Percentiles rank a stretch among this genome's conserved stretches.
Conservation (phyloP, 1,140 invertebrate species). For the Macrosteles quadrilineatus region DNA sequence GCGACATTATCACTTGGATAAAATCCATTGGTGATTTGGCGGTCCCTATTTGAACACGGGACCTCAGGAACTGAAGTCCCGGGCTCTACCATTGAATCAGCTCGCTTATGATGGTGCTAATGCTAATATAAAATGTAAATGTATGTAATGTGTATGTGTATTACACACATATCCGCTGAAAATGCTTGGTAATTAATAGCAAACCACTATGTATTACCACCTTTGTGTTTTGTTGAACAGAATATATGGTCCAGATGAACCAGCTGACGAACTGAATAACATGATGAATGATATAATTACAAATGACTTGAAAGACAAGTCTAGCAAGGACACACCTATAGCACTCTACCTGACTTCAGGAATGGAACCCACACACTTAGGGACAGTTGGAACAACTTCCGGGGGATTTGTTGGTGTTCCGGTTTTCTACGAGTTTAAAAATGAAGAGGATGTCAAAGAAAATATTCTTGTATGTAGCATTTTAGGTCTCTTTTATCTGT, state of each 20-base stretch:
- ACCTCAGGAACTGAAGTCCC: too few relatives aligned
- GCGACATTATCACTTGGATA: background rate
- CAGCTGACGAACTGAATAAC: constrained; percentile 18
- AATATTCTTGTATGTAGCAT: constrained; percentile 26
- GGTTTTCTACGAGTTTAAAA: constrained; percentile 11
- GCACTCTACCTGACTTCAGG: constrained; percentile 12
- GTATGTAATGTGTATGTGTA: too few relatives aligned
- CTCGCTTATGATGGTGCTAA: too few relatives aligned
- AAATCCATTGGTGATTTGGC: background rate
- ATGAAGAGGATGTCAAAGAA: constrained; percentile 12
- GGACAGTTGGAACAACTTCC: constrained; percentile 15
- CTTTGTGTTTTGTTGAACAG: background rate
- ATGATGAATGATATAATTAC: constrained; percentile 27
- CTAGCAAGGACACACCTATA: constrained; percentile 16
- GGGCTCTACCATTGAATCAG: too few relatives aligned
- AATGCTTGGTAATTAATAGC: background rate
- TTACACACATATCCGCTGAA: background rate
- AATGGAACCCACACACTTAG: constrained; percentile 12
- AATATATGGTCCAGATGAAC: constrained; percentile 9
- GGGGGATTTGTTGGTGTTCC: constrained; percentile 35
- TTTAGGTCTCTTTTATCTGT: too few relatives aligned
- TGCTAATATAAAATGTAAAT: too few relatives aligned
- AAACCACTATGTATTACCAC: background rate
- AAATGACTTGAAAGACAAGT: constrained; percentile 23
- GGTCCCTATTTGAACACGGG: too few relatives aligned